Evolutionary conservation across 1,140 invertebrate genomes (phyloP), one percentile per base, ranked within the genome.

Genomic region (Drosophila murphyi): DNA sequence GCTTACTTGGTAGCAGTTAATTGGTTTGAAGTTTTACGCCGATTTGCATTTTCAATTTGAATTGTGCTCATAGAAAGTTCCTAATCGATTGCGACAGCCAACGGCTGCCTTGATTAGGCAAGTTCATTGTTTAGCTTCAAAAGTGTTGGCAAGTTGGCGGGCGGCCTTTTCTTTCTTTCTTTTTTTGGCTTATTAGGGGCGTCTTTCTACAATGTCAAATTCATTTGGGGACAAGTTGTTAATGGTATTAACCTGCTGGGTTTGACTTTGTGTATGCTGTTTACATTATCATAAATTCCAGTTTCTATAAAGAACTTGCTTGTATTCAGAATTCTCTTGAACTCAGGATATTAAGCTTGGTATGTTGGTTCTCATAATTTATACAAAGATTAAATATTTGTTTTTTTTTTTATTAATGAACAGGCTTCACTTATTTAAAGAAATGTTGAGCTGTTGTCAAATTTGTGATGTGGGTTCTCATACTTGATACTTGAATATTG

Each of bases 1-100:
- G 70, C 83, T 88, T 87, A 77, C 62, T 74, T 82, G 82, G 82
- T 64, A 87, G 73, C 76, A 80, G 71, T 88, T 88, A 88, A 88
- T 88, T 88, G 83, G 83, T 80, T 87, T 82, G 80, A 85, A 82
- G 81, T 82, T 76, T 79, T 77, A 73, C 81, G 70, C 69, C 56
- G 47, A 85, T 85, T 85, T 85, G 81, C 81, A 85, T 82, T 65
- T 72, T 31, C 2, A 35, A 57, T 52, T 51, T 47, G 7, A 63
- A 51, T 78, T 47, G 55, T 20, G 2, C 4, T 31, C 29, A 5
- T 28, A 29, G 68, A 41, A 54, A 68, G 48, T 81, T 48, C 31
- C 31, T 37, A 57, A 54, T 76, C 41, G 63, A 28, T 64, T 76
- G 59, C 32, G 51, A 64, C 51, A 85, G 60, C 67, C 76, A 63